Evolutionary conservation across 2,113 vertebrate species (phyloP).

Genomic region (Corvus hawaiiensis): DNA sequence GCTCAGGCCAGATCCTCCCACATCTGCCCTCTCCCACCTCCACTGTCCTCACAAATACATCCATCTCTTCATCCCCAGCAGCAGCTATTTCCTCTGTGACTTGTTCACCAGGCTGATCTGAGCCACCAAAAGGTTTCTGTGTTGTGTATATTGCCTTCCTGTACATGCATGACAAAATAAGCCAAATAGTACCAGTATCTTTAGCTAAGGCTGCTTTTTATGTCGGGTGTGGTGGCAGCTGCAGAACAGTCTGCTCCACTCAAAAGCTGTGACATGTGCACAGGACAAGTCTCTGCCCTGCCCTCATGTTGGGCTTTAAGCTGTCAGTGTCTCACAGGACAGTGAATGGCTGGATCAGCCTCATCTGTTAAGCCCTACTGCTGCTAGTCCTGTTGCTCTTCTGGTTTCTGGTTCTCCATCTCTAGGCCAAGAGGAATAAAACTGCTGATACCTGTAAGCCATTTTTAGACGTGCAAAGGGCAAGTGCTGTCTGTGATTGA

Average conservation of each 20-base stretch:
- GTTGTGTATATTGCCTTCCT: not conserved
- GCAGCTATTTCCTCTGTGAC: not conserved
- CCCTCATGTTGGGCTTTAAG: not conserved
- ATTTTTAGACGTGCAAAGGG: not conserved
- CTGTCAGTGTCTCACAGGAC: not conserved
- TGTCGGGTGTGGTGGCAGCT: not conserved
- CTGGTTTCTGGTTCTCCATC: not conserved
- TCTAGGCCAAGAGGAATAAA: not conserved
- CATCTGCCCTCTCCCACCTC: not conserved
- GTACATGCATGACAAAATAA: not conserved
- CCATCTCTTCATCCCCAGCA: not conserved
- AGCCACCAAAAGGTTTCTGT: not conserved
- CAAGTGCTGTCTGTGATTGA: not conserved
- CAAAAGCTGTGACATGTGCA: not conserved
- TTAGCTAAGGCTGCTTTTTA: not conserved
- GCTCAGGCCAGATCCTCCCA: not conserved
- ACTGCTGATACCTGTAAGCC: not conserved
- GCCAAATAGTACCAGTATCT: not conserved
- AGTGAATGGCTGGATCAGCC: not conserved
- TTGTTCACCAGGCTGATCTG: not conserved
- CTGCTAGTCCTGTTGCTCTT: not conserved
- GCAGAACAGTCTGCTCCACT: not conserved
- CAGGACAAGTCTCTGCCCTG: not conserved
- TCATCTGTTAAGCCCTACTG: not conserved
- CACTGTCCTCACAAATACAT: not conserved